Base-by-base conservation (phyloP, 2,113 vertebrate genomes). In the Nothoprocta perdicaria region DNA sequence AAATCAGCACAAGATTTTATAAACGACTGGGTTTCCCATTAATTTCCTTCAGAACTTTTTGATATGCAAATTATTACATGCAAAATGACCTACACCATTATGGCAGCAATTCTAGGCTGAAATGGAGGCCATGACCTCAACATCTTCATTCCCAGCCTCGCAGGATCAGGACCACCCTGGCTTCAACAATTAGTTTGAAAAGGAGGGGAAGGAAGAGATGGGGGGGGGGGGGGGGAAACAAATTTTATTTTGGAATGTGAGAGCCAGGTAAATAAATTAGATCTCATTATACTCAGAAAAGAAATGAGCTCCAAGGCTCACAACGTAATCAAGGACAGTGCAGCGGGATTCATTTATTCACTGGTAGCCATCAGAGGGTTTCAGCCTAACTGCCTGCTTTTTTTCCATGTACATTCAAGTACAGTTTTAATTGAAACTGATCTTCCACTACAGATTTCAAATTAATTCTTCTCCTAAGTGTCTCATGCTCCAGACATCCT, bases 391-490 rank as follows among this genome's bases (percentile, higher is more conserved):
- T 68, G 94, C 83, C 84, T 94, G 94, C 53, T 95, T 96, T 95
- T 88, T 92, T 96, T 78, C 90, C 89, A 83, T 78, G 80, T 92
- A 97, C 78, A 82, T 93, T 96, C 88, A 97, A 98, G 97, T 96
- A 95, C 86, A 96, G 96, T 97, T 98, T 97, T 98, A 98, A 98
- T 98, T 98, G 98, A 98, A 98, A 98, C 98, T 98, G 98, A 98
- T 98, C 97, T 98, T 98, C 96, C 96, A 97, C 97, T 97, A 95
- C 96, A 97, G 97, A 97, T 97, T 98, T 97, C 97, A 98, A 98
- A 98, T 98, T 98, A 98, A 98, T 98, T 98, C 95, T 96, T 98
- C 97, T 98, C 97, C 94, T 96, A 97, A 98, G 97, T 95, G 97
- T 96, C 97, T 98, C 97, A 97, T 97, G 98, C 97, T 98, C 95